Percentiles rank a stretch among this genome's conserved stretches.
Conservation (phyloP, 2,113 vertebrate genomes). For the Nothoprocta perdicaria region DNA sequence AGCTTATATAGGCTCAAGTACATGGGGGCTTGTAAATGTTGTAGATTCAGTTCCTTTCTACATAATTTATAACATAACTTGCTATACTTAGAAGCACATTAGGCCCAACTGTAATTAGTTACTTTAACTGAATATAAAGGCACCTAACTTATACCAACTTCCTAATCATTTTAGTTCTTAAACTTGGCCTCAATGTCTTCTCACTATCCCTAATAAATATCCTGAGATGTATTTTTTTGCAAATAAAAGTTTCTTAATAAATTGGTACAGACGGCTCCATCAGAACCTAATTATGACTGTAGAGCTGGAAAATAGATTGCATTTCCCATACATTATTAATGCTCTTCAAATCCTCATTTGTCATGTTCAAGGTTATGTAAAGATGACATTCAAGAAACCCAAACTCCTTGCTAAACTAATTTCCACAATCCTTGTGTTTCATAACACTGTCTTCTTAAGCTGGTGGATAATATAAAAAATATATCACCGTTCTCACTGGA, state of each 20-base stretch:
- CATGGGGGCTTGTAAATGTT: background rate
- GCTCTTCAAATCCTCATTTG: conserved; percentile 70
- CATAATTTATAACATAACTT: background rate
- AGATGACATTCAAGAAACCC: conserved; percentile 59
- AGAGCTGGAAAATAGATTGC: conserved; percentile 72
- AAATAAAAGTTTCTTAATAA: conserved; percentile 48
- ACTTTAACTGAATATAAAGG: background rate
- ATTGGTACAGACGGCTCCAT: conserved; percentile 67
- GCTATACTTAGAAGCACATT: background rate
- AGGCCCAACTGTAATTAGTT: background rate
- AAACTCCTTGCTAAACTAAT: conserved; percentile 48
- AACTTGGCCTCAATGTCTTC: background rate
- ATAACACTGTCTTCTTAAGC: background rate
- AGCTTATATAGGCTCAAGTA: background rate
- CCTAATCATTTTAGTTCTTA: background rate
- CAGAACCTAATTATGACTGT: conserved; percentile 73
- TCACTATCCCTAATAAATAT: conserved; percentile 5
- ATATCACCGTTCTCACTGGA: background rate
- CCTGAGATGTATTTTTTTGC: background rate
- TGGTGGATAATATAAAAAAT: conserved; percentile 19
- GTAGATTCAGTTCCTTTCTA: background rate
- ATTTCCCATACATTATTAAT: conserved; percentile 75
- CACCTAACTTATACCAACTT: background rate
- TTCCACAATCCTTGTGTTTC: conserved; percentile 20
- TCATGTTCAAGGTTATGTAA: conserved; percentile 73